Evolutionary conservation across 2,888 invertebrate genomes (phyloP).

Genomic region (Hyposoter didymator): DNA sequence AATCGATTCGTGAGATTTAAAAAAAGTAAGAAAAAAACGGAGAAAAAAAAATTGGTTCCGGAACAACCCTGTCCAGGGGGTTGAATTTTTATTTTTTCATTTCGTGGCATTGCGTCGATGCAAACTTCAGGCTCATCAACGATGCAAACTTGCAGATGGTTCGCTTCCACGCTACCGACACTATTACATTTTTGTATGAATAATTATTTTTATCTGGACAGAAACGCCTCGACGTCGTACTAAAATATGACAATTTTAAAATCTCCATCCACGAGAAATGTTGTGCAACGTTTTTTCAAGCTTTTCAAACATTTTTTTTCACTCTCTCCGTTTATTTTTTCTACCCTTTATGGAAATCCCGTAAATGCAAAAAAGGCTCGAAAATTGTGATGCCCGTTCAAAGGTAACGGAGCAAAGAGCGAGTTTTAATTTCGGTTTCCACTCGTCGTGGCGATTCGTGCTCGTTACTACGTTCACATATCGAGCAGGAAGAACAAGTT

Average conservation of each 20-base stretch:
- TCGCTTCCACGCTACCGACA: neutral
- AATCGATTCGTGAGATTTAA: too few species aligned
- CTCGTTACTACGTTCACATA: constrained; percentile 39
- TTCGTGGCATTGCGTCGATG: too few species aligned
- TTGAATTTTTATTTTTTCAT: too few species aligned
- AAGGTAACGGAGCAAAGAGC: constrained; percentile 33
- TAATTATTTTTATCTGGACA: neutral
- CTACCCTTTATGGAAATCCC: neutral
- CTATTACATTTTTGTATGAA: neutral
- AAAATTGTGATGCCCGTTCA: constrained; percentile 35
- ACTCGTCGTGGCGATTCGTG: constrained; percentile 13
- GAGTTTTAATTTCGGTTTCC: constrained; percentile 39
- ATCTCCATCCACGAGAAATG: constrained; percentile 11
- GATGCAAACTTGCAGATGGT: too few species aligned
- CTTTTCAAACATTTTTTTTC: neutral
- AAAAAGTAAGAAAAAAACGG: too few species aligned
- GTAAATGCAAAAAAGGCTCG: neutral
- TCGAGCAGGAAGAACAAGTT: constrained; percentile 45
- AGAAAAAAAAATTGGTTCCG: too few species aligned
- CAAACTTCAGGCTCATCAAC: too few species aligned
- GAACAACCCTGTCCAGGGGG: too few species aligned
- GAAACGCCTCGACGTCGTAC: neutral
- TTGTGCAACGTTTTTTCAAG: neutral
- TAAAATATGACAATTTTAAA: neutral
- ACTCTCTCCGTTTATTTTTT: neutral